Evolutionary conservation across 2,797 vertebrate species (phyloP), one percentile per base, ranked within the genome.

Genomic region (Squalus acanthias): DNA sequence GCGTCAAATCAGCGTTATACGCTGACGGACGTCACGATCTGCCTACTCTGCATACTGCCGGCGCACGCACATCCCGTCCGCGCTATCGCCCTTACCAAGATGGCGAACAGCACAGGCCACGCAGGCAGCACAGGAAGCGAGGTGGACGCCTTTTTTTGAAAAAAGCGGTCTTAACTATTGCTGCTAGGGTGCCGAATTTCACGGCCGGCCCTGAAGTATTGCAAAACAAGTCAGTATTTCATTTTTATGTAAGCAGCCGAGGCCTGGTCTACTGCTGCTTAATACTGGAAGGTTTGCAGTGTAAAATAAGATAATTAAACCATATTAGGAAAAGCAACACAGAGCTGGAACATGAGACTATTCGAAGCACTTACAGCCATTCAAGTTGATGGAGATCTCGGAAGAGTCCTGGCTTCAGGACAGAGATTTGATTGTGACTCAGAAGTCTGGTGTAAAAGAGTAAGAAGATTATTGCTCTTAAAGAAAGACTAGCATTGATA

Each of bases 321-420:
- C 67, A 93, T 93, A 93, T 93, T 93, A 69, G 65, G 91, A 93
- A 46, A 69, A 69, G 20, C 46, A 70, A 92, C 89, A 57, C 39
- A 96, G n/a, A 15, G 82, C 5, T 93, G 7, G 33, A 93, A 46
- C 65, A 69, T 9, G 20, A 93, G 69, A 33, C 24, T 87, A 76
- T 20, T 95, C 17, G 95, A 82, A 13, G 26, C 63, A 97, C 97
- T 98, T 96, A 98, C 97, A 98, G 97, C 97, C 97, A 98, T 96
- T 97, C 97, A 0, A 98, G 97, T 65, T 33, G 96, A 33, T 39
- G 96, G 95, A 98, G 97, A 94, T 97, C 97, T 92, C 97, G 96
- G 96, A 98, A 98, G 20, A 97, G 72, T 3, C 96, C 46, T 1
- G 97, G 97, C 96, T 97, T 96, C 96, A 98, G 97, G 60, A 96